Evolutionary conservation across 2,888 invertebrate species (phyloP), one percentile per base, ranked within the genome.

Genomic region (Pseudoips prasinana): DNA sequence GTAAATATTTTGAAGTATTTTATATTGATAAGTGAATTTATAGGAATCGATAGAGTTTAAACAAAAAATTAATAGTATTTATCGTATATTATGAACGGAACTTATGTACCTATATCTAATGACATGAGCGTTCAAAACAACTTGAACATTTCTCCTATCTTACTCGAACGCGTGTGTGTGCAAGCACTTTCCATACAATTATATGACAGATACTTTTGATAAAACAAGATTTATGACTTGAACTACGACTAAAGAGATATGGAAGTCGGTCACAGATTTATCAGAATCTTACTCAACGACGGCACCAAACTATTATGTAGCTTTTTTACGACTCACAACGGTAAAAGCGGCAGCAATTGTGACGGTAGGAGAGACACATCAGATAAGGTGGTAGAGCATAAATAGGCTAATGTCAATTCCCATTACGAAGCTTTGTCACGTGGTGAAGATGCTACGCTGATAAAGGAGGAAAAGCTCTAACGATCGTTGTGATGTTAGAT

Each of bases 381-480:
- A 64, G 84, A 84, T 84, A 84, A 78, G 65, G 53, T 53, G 39
- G 42, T 57, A 57, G 58, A 64, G 62, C 58, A 63, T 65, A 70
- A 78, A 84, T 82, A 75, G 84, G 79, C 73, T 85, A 84, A 84
- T 81, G 80, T 74, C 71, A 68, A 69, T 65, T 62, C 68, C 68
- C 73, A 82, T 85, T 84, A 85, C 61, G 58, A 61, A 73, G 75
- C 65, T 73, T 71, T 79, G 82, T 84, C 80, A 84, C 85, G 84
- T 83, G 69, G 64, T 58, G 64, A 66, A 71, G 82, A 77, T 76
- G 66, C 43, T 64, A 52, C 33, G 51, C 60, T 56, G 58, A 64
- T 62, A 64, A 29, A 44, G 46, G 56, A 43, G 56, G 49, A 42
- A 43, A 58, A 42, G 25, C 40, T 48, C 30, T 51, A 55, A 58